Percentiles rank a stretch among this genome's conserved stretches.
Evolutionary conservation across 2,113 vertebrate genomes (phyloP).

Genomic region (Cyprinodon brontotheroides): DNA sequence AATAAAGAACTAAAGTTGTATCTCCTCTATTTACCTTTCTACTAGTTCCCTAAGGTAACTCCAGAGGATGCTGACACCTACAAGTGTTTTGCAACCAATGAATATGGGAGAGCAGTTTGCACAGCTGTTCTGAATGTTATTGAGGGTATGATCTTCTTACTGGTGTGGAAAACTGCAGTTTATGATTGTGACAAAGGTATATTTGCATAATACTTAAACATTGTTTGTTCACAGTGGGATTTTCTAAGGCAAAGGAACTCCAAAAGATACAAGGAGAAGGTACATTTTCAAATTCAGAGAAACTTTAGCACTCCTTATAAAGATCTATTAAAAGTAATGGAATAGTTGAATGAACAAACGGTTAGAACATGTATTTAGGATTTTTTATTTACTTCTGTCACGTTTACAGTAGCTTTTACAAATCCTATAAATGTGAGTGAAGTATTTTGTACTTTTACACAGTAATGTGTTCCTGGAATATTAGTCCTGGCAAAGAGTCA

Average conservation of each 20-base stretch:
- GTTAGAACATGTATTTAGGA: no score
- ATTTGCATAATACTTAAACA: background rate
- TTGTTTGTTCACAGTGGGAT: constrained; percentile 83
- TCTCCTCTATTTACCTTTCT: constrained; percentile 27
- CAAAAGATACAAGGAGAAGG: constrained; percentile 57
- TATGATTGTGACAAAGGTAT: background rate
- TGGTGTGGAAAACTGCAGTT: background rate
- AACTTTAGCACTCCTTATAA: background rate
- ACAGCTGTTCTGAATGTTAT: constrained; percentile 84
- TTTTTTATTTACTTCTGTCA: background rate
- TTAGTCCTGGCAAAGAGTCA: background rate
- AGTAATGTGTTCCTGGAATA: no score
- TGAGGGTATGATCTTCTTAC: constrained; percentile 76
- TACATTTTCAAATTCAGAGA: constrained; percentile 25
- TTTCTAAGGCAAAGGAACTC: constrained; percentile 82
- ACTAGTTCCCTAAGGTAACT: constrained; percentile 83
- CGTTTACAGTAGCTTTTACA: background rate
- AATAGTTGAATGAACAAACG: background rate
- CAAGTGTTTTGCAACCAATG: constrained; percentile 85
- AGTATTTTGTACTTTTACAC: background rate
- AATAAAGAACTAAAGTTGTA: background rate
- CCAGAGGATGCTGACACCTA: constrained; percentile 84
- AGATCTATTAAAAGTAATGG: background rate
- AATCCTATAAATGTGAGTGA: background rate
- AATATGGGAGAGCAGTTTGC: constrained; percentile 85